Base-by-base conservation (phyloP, 2,797 vertebrate species). In the Sebastes steindachneri region DNA sequence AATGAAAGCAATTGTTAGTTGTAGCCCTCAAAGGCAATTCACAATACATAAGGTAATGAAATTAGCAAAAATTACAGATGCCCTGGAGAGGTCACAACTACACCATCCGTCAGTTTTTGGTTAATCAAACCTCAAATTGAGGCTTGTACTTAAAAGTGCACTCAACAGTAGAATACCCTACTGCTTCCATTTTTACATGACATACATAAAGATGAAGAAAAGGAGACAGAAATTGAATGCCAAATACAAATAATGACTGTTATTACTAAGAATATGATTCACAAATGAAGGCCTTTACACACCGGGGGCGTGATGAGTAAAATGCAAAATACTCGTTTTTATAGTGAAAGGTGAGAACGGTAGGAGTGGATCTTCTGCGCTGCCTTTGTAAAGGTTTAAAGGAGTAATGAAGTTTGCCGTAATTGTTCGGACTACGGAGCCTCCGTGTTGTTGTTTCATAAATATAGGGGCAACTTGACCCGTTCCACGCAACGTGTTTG, bases 21-120 rank as follows among this genome's bases (percentile, higher is more conserved):
- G 23, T 28, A 62, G 4, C 28, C 26, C 17, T 17, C 7, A 58
- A 17, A 67, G 15, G 67, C 31, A 64, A 64, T 74, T 75, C 21
- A 54, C 17, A 48, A 48, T 48, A 48, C 19, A 9, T 21, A 21
- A 33, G 25, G 33, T 75, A 58, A 72, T 68, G 5, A 58, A 64
- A 86, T 72, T 7, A 70, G 15, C 3, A 23, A 26, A 79, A 82
- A n/a, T 77, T 17, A 63, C 19, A 55, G 10, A 78, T 59, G 4
- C 37, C 11, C 33, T 64, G 48, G 9, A 55, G 15, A 55, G 23
- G 12, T 51, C 54, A 66, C 31, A 54, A 17, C 58, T 14, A 41
- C 23, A 35, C 14, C 48, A 17, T 28, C 10, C 5, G 5, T 78
- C n/a, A n/a, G 4, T 29, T 73, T 65, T 51, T 37, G 4, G 25